Base-by-base conservation (phyloP, 2,797 vertebrate genomes). In the Orientallactaga sibirica region DNA sequence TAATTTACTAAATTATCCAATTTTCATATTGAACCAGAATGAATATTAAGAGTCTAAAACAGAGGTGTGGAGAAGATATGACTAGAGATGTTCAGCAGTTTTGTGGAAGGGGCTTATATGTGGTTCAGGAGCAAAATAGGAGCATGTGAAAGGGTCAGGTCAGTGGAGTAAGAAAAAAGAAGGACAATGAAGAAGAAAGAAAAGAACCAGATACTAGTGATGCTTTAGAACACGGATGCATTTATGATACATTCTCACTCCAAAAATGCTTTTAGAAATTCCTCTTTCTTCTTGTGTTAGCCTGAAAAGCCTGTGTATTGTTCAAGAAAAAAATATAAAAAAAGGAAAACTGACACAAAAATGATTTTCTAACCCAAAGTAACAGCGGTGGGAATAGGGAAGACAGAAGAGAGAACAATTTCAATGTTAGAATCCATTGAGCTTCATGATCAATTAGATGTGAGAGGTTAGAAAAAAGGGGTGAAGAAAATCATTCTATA, bases 361-460 rank as follows among this genome's bases (percentile, higher is more conserved):
- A 90, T 86, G 14, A 88, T 82, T 90, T 83, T 48, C 14, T 66
- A 37, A 90, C 27, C 88, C 20, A 76, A 82, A 78, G 27, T 73
- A 85, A 62, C 14, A 71, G 16, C 61, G 74, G 8, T 86, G 16
- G 87, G 43, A 93, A 88, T 20, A 90, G 43, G 33, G 33, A 94
- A 90, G 77, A 86, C 16, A 90, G 61, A 75, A 80, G 16, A 95
- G 24, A 90, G 33, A 87, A 22, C n/a, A 91, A 18, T 70, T 93
- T 86, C 94, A 68, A 91, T 92, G 43, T 85, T 85, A 93, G 19
- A 94, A 85, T 89, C n/a, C 33, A 76, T n/a, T 71, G 55, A 92
- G 14, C 20, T 88, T 93, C 78, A 82, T 71, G 64, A 87, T 71
- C 29, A 43, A 14, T 84, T 90, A 76, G n/a, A 90, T 61, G 15